Conservation (phyloP, 2,797 vertebrate genomes). For the Myripristis murdjan region DNA sequence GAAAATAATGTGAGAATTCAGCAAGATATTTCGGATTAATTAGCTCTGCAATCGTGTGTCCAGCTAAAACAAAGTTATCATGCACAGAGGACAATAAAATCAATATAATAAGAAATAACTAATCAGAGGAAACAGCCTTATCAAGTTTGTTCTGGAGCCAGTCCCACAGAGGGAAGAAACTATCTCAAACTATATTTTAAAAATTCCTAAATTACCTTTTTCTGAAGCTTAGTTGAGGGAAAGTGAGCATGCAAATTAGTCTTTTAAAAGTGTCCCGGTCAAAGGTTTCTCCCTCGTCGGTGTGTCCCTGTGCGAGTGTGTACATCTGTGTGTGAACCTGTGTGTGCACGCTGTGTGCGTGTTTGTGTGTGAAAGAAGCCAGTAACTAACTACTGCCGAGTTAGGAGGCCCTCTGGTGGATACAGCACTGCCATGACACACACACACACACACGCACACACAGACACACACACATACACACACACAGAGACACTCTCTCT, state of each 20-base stretch:
- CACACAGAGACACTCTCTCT: conserved; percentile 3
- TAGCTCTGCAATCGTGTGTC: background rate
- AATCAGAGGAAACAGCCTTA: background rate
- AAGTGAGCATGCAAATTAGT: conserved; percentile 24
- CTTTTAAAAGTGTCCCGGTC: conserved; percentile 55
- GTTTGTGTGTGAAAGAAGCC: background rate
- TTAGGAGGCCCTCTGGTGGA: conserved; percentile 99
- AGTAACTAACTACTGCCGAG: conserved; percentile 77
- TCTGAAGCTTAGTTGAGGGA: background rate
- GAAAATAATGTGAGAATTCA: background rate
- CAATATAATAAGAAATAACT: background rate
- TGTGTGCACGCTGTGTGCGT: background rate
- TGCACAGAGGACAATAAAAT: background rate
- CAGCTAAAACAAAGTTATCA: background rate
- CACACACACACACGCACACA: conserved; percentile 45
- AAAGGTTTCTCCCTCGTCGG: conserved; percentile 65
- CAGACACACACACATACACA: background rate
- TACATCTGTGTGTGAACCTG: conserved; percentile 6
- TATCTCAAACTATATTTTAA: background rate
- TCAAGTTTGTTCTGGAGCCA: background rate
- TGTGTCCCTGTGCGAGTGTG: conserved; percentile 58
- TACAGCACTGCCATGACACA: conserved; percentile 83
- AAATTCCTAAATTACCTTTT: background rate
- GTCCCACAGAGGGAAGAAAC: background rate
- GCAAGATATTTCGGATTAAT: background rate